phyloP scores from a whole-genome alignment of 2,797 vertebrate genomes.

The Rallus crepitans region DNA sequence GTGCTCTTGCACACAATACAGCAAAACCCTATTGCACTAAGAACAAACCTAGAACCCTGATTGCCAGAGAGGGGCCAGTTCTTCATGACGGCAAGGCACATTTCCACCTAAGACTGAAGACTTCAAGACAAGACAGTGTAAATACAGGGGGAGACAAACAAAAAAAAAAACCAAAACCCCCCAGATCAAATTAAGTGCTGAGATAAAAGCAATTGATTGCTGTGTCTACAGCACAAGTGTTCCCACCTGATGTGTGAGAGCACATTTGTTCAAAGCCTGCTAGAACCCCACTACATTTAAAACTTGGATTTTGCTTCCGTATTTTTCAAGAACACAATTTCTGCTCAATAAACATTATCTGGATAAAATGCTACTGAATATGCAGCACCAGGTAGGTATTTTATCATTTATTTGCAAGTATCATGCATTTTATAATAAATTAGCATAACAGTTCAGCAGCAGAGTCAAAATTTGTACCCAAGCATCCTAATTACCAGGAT shows the following conservation, averaged over 20 bases:
- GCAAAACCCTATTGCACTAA: background rate
- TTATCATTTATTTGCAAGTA: constrained; percentile 58
- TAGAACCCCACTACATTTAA: background rate
- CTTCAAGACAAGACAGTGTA: background rate
- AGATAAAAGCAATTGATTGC: constrained; percentile 10
- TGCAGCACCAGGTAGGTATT: constrained; percentile 13
- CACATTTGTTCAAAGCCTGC: background rate
- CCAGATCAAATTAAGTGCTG: background rate
- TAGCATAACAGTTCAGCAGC: constrained; percentile 60
- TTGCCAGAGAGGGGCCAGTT: background rate
- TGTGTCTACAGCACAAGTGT: background rate
- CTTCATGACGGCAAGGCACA: background rate
- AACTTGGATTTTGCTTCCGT: background rate
- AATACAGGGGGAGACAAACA: background rate
- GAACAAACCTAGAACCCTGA: background rate
- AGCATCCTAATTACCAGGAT: constrained; percentile 45
- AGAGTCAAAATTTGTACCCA: constrained; percentile 54
- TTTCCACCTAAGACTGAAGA: background rate
- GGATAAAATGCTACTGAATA: background rate
- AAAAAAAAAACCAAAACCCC: no score
- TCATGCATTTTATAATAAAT: constrained; percentile 57
- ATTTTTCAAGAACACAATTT: background rate
- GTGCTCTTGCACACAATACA: background rate
- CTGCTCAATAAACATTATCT: constrained; percentile 25
- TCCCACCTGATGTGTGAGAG: background rate